Evolutionary conservation across 2,113 vertebrate genomes (phyloP).

Genomic region (Grantiella picta): DNA sequence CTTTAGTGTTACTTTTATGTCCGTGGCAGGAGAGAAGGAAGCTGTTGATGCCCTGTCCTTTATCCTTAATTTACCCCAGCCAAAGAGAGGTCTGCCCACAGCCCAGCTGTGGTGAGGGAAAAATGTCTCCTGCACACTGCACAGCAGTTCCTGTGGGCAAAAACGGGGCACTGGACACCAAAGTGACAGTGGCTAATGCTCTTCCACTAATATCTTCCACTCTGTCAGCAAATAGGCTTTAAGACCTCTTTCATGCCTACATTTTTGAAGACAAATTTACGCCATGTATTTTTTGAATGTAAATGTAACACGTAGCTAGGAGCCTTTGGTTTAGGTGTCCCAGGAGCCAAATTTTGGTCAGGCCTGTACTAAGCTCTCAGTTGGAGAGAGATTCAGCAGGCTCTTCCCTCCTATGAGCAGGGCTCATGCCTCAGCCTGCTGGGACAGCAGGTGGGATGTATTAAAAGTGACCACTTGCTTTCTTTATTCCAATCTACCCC

Average conservation of each 20-base stretch:
- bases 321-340: neutral
- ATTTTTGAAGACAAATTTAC: neutral
- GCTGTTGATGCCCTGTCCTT: fast-evolving
- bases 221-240: neutral
- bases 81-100: neutral
- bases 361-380: neutral
- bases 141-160: neutral
- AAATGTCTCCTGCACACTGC: neutral
- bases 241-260: neutral
- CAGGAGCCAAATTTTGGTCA: neutral
- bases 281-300: neutral
- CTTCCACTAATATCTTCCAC: neutral
- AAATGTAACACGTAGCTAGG: neutral
- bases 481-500: neutral
- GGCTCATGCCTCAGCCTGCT: neutral
- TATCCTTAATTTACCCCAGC: neutral
- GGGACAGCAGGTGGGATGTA: conserved; percentile 32
- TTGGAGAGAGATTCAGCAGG: neutral
- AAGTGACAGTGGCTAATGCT: neutral
- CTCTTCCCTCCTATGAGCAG: neutral
- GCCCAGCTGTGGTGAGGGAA: neutral
- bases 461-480: conserved; percentile 29
- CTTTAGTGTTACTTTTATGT: neutral
- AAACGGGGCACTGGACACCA: fast-evolving
- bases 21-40: neutral